Evolutionary conservation across 2,797 vertebrate species (phyloP).

Genomic region (Argentina silus): DNA sequence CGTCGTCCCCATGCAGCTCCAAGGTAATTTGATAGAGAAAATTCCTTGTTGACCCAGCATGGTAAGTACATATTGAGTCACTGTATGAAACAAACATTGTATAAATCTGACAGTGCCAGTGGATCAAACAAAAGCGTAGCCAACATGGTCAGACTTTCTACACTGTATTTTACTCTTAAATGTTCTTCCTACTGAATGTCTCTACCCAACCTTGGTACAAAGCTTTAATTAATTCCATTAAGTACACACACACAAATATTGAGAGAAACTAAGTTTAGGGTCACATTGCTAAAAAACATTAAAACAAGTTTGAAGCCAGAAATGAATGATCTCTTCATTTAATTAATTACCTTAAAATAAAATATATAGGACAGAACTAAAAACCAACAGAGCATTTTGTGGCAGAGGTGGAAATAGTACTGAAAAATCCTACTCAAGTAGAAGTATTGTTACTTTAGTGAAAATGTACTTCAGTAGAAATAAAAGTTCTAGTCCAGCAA

Average conservation of each 20-base stretch:
- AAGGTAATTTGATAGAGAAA: conserved; percentile 40
- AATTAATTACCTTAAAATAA: background rate
- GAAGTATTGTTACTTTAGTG: too few species aligned
- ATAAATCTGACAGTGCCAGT: conserved; percentile 3
- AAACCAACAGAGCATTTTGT: background rate
- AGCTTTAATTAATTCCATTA: background rate
- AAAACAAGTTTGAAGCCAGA: too few species aligned
- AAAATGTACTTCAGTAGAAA: too few species aligned
- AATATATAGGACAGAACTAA: background rate
- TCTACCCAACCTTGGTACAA: background rate
- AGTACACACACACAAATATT: background rate
- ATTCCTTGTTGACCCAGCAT: background rate
- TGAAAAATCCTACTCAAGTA: too few species aligned
- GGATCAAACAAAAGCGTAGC: conserved; percentile 1
- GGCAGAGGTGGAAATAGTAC: too few species aligned
- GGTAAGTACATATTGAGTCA: conserved; percentile 9
- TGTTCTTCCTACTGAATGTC: background rate
- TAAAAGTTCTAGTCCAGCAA: too few species aligned
- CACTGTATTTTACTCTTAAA: background rate
- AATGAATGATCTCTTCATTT: background rate
- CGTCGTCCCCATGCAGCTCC: conserved; percentile 19
- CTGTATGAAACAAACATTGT: conserved; percentile 2
- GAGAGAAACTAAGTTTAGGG: background rate
- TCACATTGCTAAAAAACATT: background rate
- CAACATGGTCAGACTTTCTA: background rate